Base-by-base conservation (phyloP, 1,140 invertebrate genomes). In the Maconellicoccus hirsutus region DNA sequence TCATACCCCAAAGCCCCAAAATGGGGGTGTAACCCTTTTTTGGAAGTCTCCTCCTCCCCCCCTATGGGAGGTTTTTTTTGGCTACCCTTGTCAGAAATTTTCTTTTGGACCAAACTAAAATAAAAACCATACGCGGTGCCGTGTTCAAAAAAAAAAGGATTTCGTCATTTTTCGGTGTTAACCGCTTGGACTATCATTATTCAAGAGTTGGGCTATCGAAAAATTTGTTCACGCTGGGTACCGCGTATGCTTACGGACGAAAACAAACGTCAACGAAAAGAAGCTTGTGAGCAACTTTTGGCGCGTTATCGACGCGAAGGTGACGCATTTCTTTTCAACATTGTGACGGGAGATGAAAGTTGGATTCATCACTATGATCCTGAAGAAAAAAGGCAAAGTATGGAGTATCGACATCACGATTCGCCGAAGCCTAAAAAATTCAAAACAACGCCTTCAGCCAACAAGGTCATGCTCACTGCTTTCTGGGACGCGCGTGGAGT, bases 301-400 rank as follows among this genome's bases (percentile, higher is more conserved):
- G 1, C 4, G 12, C 52, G 12, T 16, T 38, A 8, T 27, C 4
- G 29, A 0, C 1, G 12, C 3, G n/a, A 29, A 19, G 25, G 14
- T 19, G 1, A 61, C 0, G 12, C 59, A 14, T 66, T 69, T 69
- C 72, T 59, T 14, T 8, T 74, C 75, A 75, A 69, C 71, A 71
- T 72, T 59, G 61, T 77, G 19, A 78, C 78, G 70, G 75, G 76
- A 8, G 77, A 79, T 73, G 75, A 79, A 78, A 78, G 75, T 23
- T 79, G 75, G 78, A 76, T 79, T 59, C 76, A 79, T 73, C 70
- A 76, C 16, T 77, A 76, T 73, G 75, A 74, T 22, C 76, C 76
- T 71, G 77, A 79, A 72, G 75, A 76, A 27, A 79, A 77, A 73
- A 79, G 75, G 72, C 76, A 78, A 71, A 77, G 75, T 52, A 76